Base-by-base conservation (phyloP, 2,113 vertebrate species). In the Gymnobelideus leadbeateri region DNA sequence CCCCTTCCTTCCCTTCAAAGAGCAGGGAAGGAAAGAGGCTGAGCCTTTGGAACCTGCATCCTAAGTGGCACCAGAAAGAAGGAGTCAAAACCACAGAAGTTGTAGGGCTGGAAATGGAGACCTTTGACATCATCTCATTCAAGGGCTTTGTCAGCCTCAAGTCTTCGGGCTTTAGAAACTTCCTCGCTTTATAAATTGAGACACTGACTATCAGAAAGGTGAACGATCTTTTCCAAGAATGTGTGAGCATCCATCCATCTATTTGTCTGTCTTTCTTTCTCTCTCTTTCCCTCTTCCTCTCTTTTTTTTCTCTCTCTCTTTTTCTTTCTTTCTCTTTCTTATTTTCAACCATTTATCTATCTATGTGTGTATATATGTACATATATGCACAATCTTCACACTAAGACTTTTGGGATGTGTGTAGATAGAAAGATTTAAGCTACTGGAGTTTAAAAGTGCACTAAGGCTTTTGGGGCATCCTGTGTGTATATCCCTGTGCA, bases 261-360 rank as follows among this genome's bases (percentile, higher is more conserved):
- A 9, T 9, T 1, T 0, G 7, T n/a, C 5, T 6, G 5, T n/a
- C 8, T n/a, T 1, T n/a, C 5, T n/a, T 14, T 19, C 8, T 31
- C 0, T 37, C 31, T 37, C 0, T 37, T 5, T n/a, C 14, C 3
- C 26, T 14, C 12, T 37, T 1, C 28, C 26, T 1, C 31, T 12
- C 10, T 46, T 1, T 90, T 25, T 24, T 8, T 90, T 49, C 23
- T 5, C 49, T 26, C 26, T 23, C 24, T 47, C 49, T 10, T 46
- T 1, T 90, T 25, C 23, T 8, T 49, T 49, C 23, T 5, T 90
- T 26, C 25, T 23, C 8, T 47, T 49, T 8, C 9, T 49, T 25
- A 23, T 61, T 61, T 61, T 28, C 28, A 61, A 11, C 28, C 57
- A 61, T 61, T 61, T 61, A 26, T 57, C 55, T 28, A 57, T 57